These are phyloP conservation scores for Engystomops pustulosus DNA, from an alignment of 2,113 vertebrate species.

Conservation along the genomic window DNA sequence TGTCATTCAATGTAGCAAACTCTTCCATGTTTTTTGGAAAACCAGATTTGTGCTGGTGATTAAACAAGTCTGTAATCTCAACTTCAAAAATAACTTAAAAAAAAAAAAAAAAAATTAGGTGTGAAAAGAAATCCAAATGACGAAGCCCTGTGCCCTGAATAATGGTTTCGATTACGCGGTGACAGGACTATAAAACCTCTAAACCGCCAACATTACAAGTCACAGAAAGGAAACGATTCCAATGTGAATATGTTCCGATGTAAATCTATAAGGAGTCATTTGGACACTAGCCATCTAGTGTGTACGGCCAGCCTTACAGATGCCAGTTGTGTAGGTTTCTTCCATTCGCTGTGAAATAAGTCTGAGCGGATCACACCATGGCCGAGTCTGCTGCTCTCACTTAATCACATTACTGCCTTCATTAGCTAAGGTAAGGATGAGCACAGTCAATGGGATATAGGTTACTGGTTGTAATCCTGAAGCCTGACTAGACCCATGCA, in stretches of 20 bases:
- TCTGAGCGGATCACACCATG: not conserved
- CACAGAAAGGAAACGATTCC: not conserved
- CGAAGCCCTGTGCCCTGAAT: not conserved
- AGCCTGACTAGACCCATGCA: constrained; percentile 57
- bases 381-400: not conserved
- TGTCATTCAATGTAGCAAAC: not conserved
- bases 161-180: not conserved
- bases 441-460: constrained; percentile 11
- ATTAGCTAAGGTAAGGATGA: constrained; percentile 15
- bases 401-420: not conserved
- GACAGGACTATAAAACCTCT: not conserved
- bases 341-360: not conserved
- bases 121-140: not conserved
- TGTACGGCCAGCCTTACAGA: too few relatives aligned
- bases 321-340: not conserved
- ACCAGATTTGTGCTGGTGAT: not conserved
- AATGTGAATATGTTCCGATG: not conserved
- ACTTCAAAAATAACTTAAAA: not conserved
- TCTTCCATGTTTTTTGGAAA: not conserved
- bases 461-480: constrained; percentile 45
- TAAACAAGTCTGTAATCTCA: not conserved
- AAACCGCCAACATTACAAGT: not conserved
- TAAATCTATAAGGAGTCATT: too few relatives aligned
- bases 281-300: too few relatives aligned
- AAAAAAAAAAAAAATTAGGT: not conserved